These are phyloP conservation scores for Heliconius ethilla DNA, from an alignment of 2,888 invertebrate genomes.

Conservation along the genomic window DNA sequence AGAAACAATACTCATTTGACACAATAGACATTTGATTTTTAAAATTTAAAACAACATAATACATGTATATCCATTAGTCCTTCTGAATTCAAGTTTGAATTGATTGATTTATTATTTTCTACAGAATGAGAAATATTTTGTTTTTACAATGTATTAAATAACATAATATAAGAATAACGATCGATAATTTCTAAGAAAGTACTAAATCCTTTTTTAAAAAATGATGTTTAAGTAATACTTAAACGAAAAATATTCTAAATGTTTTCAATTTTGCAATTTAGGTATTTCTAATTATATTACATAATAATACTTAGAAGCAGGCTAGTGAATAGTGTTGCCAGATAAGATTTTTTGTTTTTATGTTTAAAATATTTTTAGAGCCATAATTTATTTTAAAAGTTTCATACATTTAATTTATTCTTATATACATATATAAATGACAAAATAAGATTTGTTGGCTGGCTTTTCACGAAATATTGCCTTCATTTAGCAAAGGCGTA, in stretches of 20 bases:
- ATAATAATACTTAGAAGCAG: background rate
- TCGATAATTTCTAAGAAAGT: background rate
- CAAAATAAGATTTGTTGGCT: too few species aligned
- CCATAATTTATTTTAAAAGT: background rate
- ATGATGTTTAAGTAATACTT: background rate
- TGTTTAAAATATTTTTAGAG: background rate
- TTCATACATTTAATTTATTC: background rate
- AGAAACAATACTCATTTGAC: background rate
- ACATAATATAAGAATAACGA: background rate
- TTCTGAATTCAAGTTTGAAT: background rate
- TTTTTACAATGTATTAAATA: background rate
- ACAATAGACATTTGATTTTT: background rate
- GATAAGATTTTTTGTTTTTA: background rate
- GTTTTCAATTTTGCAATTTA: background rate
- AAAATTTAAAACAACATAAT: too few species aligned
- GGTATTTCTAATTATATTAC: background rate
- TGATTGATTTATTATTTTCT: background rate
- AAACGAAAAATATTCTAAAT: background rate
- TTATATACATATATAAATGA: too few species aligned
- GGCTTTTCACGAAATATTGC: too few species aligned
- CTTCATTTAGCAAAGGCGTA: too few species aligned
- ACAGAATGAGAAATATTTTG: background rate
- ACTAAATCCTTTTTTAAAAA: background rate
- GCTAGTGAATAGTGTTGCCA: background rate
- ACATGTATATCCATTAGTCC: background rate